Base-by-base conservation (phyloP, 2,797 vertebrate species). In the Fistularia commersonii region DNA sequence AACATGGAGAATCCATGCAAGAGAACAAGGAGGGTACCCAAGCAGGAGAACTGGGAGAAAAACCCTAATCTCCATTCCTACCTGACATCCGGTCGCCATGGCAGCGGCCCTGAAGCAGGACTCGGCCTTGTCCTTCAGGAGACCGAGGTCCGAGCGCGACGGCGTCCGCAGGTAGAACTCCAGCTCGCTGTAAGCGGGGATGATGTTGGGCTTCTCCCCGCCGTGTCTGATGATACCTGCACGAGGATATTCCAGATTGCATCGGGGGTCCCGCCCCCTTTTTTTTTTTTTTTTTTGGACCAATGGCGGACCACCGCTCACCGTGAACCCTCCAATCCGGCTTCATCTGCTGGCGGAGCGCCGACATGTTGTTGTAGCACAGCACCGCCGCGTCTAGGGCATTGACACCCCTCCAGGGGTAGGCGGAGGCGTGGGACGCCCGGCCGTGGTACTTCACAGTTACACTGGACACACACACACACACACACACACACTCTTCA, bases 391-490 rank as follows among this genome's bases (percentile, higher is more conserved):
- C 93, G 69, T 94, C 93, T 79, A 95, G 79, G 1, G 94, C 92
- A 64, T 95, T 95, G 53, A 94, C 52, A 59, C 93, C 93, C 86
- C 93, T 90, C 93, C 93, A 94, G 70, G 93, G 92, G 76, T 95
- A 93, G 49, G 90, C 88, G 45, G 93, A 90, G 56, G 93, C 93
- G 61, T 95, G 93, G 74, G 91, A 90, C n/a, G 91, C 84, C 81
- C 91, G 93, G 63, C 93, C 93, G 62, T 83, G 91, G 77, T 93
- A 94, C 83, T 90, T 93, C 74, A 93, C 87, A 67, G 84, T 88
- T 74, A 95, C 80, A 11, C 94, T 95, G 86, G 70, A n/a, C n/a
- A n/a, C n/a, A n/a, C n/a, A n/a, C n/a, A n/a, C n/a, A n/a, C n/a
- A n/a, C n/a, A n/a, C n/a, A n/a, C n/a, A n/a, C n/a, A n/a, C n/a